Base-by-base conservation (phyloP, 92 coral and sea anemone species). In the Epizoanthus fatuus region DNA sequence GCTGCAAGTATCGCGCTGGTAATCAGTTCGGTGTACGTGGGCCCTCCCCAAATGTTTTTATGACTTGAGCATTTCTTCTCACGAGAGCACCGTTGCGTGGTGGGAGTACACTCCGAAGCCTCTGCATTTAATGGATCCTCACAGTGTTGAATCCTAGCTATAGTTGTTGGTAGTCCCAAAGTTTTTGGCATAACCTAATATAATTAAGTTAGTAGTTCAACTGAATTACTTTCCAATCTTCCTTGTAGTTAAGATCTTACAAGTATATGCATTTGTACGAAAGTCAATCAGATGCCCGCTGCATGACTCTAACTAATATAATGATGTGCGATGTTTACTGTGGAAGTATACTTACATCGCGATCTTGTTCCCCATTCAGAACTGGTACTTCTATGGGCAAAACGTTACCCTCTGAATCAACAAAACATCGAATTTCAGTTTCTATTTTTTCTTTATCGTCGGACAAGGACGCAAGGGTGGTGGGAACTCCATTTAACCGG, bases 1-100 rank as follows among this genome's bases (percentile, higher is more conserved):
- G 82, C 82, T 20, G 82, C 39, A 16, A 77, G 82, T 16, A 77
- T 77, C 32, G 82, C 82, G 47, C 64, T 60, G 15, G 82, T 77
- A 32, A 77, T 42, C 9, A 77, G 53, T 53, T 77, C 82, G 7
- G 82, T 77, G 32, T 77, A 77, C 14, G 82, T 77, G 8, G 82
- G 82, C 2, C 82, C 82, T 59, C 82, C 82, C 82, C 82, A 77
- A 0, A 12, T 77, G 69, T 77, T 77, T 60, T 39, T 19, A 2
- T 69, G 70, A 22, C 82, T 42, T 14, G 35, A n/a, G 53, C 53
- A 49, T 2, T 37, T 56, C 29, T 59, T 77, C 56, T 29, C 17
- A 58, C 54, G 19, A 60, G 49, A 40, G 32, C 40, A 60, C 22
- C 4, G 53, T 37, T 58, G 81, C 44, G 82, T 58, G 42, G 82